Conservation (phyloP, 2,113 vertebrate species). For the Plecotus auritus region DNA sequence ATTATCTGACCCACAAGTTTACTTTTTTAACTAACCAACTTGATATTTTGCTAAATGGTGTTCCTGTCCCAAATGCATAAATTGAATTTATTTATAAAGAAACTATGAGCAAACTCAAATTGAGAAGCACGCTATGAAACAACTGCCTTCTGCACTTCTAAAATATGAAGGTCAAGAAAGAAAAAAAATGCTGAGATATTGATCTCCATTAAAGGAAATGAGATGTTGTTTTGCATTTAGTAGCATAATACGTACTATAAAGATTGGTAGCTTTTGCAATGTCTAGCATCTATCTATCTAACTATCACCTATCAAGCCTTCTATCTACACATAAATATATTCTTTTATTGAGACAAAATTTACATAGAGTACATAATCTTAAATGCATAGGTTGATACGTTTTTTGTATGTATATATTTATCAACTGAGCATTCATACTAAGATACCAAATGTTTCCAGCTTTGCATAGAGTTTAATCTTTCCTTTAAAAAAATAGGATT, state of each 20-base stretch:
- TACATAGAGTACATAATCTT: not conserved
- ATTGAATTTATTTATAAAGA: not conserved
- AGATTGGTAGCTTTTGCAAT: not conserved
- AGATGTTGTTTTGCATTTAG: not conserved
- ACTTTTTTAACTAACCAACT: not conserved
- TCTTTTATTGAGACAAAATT: not conserved
- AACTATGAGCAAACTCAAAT: not conserved
- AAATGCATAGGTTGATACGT: not conserved
- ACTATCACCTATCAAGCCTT: not conserved
- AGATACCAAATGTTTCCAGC: not conserved
- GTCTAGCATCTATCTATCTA: too few relatives aligned
- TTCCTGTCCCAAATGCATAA: not conserved
- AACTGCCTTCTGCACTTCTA: not conserved
- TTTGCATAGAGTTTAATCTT: not conserved
- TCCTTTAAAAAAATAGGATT: not conserved
- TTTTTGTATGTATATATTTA: not conserved
- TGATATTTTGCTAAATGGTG: not conserved
- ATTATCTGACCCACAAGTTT: not conserved
- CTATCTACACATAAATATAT: not conserved
- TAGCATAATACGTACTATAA: not conserved
- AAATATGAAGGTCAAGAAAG: not conserved
- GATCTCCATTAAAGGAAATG: not conserved
- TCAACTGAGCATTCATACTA: not conserved
- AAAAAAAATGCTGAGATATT: not conserved
- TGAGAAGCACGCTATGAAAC: not conserved